Evolutionary conservation across 2,888 invertebrate species (phyloP), one percentile per base, ranked within the genome.

Genomic region (Drosophila lutescens): DNA sequence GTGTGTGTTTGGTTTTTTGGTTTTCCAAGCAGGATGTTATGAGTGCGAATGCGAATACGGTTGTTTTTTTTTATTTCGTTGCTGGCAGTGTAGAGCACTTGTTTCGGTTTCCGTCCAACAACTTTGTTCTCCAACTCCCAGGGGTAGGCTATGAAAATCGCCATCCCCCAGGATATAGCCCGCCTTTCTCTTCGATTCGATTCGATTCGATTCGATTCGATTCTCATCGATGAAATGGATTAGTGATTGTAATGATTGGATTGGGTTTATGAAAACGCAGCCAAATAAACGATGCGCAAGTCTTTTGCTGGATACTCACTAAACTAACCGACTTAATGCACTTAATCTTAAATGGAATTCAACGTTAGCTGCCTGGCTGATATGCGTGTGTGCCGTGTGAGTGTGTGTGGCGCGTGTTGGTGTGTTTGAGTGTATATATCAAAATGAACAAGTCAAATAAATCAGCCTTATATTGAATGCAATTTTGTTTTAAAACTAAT

Each of bases 391-490:
- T 67, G 58, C 58, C 34, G 65, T 13, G 34, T 60, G 51, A 47
- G 51, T 34, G 54, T 36, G 46, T 40, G 54, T 32, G 60, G 26
- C 2, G 47, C 17, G 26, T 26, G 62, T 76, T 26, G 26, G 26
- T 5, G 74, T 63, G 70, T 58, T 60, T 69, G 61, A 17, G 15
- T 51, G 40, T 61, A 41, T 60, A 46, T 51, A 58, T 59, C 40
- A 86, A 83, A 88, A 88, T 70, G 87, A 83, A 89, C 87, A 71
- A 84, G 89, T 83, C 83, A 83, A 83, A 89, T 83, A 87, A 83
- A 83, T 83, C 83, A 83, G 83, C 83, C 83, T 83, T 83, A 83
- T 89, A 77, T 89, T 85, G 74, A 87, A 83, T 83, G 79, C 79
- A 87, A 81, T 74, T 76, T 82, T 58, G 55, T 43, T 77, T 38